A percentile compares a stretch with the other conserved stretches of the same genome.
phyloP scores from a whole-genome alignment of 2,888 invertebrate species.

The Lissocephala sabroskyi region DNA sequence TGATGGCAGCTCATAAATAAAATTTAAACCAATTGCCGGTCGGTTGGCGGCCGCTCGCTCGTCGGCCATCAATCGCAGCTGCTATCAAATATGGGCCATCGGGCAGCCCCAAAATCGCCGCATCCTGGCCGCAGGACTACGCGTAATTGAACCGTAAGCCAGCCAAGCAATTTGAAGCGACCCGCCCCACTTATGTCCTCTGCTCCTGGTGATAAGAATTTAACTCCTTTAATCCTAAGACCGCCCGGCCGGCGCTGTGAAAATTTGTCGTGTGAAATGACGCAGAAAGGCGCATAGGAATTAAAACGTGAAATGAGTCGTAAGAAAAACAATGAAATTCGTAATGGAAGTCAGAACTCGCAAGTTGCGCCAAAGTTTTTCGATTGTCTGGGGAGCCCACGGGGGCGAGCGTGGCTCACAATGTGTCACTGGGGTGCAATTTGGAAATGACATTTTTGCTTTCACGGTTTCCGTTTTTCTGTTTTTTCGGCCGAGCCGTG shows the following conservation, averaged over 20 bases:
- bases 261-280: conserved; percentile 58
- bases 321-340: conserved; percentile 64
- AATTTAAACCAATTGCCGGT: conserved; percentile 64
- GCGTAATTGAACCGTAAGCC: conserved; percentile 60
- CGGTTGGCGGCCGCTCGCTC: conserved; percentile 11
- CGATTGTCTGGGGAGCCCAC: conserved; percentile 48
- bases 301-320: conserved; percentile 68
- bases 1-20: conserved; percentile 68
- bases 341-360: conserved; percentile 3
- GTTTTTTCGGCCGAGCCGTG: no score
- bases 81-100: conserved; percentile 56
- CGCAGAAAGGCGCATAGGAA: conserved; percentile 53
- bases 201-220: no score
- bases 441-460: conserved; percentile 62
- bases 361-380: conserved; percentile 46
- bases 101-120: not conserved
- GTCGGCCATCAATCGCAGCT: conserved; percentile 54
- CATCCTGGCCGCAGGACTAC: conserved; percentile 16
- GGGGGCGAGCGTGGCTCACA: conserved; percentile 24
- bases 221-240: not conserved
- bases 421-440: conserved; percentile 67
- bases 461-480: no score
- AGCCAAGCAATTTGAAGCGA: conserved; percentile 55
- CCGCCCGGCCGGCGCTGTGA: not conserved
- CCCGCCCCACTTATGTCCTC: no score